Base-by-base conservation (phyloP, 2,797 vertebrate genomes). In the Novumbra hubbsi region DNA sequence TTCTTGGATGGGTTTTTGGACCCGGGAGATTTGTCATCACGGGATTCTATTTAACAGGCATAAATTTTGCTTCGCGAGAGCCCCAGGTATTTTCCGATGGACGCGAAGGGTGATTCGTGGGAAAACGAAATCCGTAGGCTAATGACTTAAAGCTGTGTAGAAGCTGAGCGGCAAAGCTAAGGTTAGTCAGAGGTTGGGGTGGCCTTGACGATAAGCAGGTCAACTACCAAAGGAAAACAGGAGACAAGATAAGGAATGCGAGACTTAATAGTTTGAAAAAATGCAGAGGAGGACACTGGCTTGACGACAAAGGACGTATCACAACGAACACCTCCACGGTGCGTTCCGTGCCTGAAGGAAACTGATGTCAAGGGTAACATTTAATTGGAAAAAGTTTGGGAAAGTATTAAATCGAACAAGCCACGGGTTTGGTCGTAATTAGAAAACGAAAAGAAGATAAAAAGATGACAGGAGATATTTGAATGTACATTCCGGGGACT, bases 401-500 rank as follows among this genome's bases (percentile, higher is more conserved):
- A 24, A 66, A 76, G 73, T 78, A 79, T 82, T 90, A 81, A 85
- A 88, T 71, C 19, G 50, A 73, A 57, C 72, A 64, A 72, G 68
- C n/a, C 76, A 70, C 73, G 0, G 62, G 49, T 45, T 68, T 24
- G 38, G 49, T 81, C 82, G 82, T 87, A 81, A 89, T 89, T 85
- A 84, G 84, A 89, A 82, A 72, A 73, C 75, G 75, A 77, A 55
- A 68, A 15, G 16, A 77, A 78, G 73, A 76, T 75, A 76, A 71
- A 78, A 75, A 79, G 34, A 83, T 76, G 74, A 80, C 78, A 75
- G 82, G 84, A 80, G 80, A 78, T 66, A 83, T 79, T 83, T 84
- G 79, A 84, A 84, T 87, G 91, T 89, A 89, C 89, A 92, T 93
- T 93, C 92, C 92, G 68, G 78, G 82, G 81, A 48, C 76, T 78